Base-by-base conservation (phyloP, 2,113 vertebrate species). In the Saguinus midas region DNA sequence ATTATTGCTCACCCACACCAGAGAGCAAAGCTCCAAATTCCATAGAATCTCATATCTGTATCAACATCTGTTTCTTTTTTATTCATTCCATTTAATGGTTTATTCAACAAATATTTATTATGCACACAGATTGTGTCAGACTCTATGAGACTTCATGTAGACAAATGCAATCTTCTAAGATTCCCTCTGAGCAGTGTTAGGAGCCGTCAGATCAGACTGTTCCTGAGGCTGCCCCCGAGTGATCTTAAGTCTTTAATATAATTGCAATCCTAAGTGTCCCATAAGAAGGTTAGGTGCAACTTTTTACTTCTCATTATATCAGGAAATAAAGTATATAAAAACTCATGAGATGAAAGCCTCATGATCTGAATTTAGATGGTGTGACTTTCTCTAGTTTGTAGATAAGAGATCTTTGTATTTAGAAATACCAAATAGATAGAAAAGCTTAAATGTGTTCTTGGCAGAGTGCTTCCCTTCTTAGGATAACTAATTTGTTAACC, bases 291-390 rank as follows among this genome's bases (percentile, higher is more conserved):
- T 66, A 14, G 17, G 8, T 61, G 11, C 0, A 12, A 37, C 55
- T 80, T 61, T 20, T 91, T 52, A 12, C 20, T 43, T 20, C 25
- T 70, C 17, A 55, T 72, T 55, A 61, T 6, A 45, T 70, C 21
- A 72, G 48, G 25, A 90, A 78, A 90, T 64, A 70, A 90, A 91
- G 64, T 18, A 4, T 48, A 45, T n/a, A 70, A 70, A 58, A 70
- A 1, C 11, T n/a, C 50, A 72, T 10, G n/a, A 70, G 6, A 81
- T 4, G 8, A 6, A 78, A 96, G 10, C 32, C 50, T 86, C 25
- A 57, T 21, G 5, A 32, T 11, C 7, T 55, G 21, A 32, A 57
- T 16, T 50, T 61, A 37, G 23, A 35, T 57, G 8, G 2, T 52
- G 10, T 43, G 18, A 70, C 13, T 55, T 1, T 64, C 6, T 40